A percentile compares a stretch with the other conserved stretches of the same genome.
These are phyloP conservation scores for Oikopleura dioica DNA, from an alignment of 23 tunicate species.

Conservation along the genomic window DNA sequence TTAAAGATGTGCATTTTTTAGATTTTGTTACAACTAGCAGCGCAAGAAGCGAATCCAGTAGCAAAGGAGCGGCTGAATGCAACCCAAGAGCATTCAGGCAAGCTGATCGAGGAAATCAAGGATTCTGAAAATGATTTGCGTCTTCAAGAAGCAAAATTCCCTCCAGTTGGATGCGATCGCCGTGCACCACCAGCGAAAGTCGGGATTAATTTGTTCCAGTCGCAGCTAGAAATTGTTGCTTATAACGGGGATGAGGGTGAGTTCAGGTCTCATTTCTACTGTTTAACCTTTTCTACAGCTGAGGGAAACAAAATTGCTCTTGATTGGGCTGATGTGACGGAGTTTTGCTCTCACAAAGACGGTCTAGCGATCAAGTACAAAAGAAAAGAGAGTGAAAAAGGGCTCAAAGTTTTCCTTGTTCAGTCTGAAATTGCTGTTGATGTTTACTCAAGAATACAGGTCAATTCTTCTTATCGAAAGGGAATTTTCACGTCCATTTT, in stretches of 20 bases:
- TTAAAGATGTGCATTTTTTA: neutral
- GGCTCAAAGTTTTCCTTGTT: neutral
- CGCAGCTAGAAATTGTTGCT: neutral
- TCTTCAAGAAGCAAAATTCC: neutral
- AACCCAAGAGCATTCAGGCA: neutral
- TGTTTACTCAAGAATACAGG: neutral
- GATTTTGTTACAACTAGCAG: neutral
- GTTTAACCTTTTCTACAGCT: neutral
- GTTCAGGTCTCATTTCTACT: neutral
- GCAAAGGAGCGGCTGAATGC: neutral
- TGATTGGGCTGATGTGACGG: neutral
- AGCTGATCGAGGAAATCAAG: neutral
- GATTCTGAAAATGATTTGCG: neutral
- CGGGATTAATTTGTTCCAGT: neutral
- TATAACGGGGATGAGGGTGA: neutral
- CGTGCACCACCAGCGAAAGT: neutral
- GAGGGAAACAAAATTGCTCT: neutral
- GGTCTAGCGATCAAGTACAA: neutral
- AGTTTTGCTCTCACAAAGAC: neutral
- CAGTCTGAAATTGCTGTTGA: neutral
- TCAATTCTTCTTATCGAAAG: too few relatives aligned
- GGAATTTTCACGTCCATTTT: too few relatives aligned
- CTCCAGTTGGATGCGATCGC: neutral
- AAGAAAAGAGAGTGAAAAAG: neutral
- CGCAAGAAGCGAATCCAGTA: neutral